Evolutionary conservation across 1,140 invertebrate species (phyloP).

Genomic region (Ceratoteleas bidentatus): DNA sequence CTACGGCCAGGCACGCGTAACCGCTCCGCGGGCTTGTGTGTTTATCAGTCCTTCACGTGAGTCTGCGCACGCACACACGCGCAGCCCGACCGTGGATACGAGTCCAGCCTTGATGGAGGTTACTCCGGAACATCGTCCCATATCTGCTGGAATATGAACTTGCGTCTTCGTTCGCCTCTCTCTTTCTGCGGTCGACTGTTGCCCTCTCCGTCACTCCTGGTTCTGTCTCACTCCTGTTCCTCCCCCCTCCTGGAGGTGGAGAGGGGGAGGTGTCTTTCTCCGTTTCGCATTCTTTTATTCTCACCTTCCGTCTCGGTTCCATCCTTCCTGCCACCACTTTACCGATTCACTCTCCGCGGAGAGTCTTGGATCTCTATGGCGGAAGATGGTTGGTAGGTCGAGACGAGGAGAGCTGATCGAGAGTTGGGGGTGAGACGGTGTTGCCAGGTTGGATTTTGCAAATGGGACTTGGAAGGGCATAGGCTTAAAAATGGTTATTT

Average conservation of each 20-base stretch:
- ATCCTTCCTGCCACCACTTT: slow-evolving; percentile 46
- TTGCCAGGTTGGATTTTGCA: neutral
- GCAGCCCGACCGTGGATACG: slow-evolving; percentile 59
- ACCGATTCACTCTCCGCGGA: slow-evolving; percentile 38
- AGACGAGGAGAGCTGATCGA: slow-evolving; percentile 6
- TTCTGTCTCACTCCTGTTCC: slow-evolving; percentile 23
- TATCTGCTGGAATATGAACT: slow-evolving; percentile 79
- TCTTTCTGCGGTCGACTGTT: slow-evolving; percentile 44
- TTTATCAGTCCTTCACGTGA: slow-evolving; percentile 40
- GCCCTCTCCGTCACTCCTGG: slow-evolving; percentile 9
- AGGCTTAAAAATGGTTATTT: too few relatives aligned
- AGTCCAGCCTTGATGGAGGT: slow-evolving; percentile 81
- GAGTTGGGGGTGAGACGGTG: too few relatives aligned
- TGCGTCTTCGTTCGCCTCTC: slow-evolving; percentile 75
- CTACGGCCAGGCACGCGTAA: slow-evolving; percentile 48
- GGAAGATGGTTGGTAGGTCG: slow-evolving; percentile 10
- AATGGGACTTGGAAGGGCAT: too few relatives aligned
- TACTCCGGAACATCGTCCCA: slow-evolving; percentile 80
- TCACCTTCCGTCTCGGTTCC: slow-evolving; percentile 38
- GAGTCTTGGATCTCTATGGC: slow-evolving; percentile 24
- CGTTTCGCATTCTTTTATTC: slow-evolving; percentile 45
- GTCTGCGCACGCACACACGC: slow-evolving; percentile 19
- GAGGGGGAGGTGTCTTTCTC: slow-evolving; percentile 11
- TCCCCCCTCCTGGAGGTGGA: neutral
- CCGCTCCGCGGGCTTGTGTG: slow-evolving; percentile 24